Conservation (phyloP, 1,140 invertebrate species). For the Brachionus paranguensis region DNA sequence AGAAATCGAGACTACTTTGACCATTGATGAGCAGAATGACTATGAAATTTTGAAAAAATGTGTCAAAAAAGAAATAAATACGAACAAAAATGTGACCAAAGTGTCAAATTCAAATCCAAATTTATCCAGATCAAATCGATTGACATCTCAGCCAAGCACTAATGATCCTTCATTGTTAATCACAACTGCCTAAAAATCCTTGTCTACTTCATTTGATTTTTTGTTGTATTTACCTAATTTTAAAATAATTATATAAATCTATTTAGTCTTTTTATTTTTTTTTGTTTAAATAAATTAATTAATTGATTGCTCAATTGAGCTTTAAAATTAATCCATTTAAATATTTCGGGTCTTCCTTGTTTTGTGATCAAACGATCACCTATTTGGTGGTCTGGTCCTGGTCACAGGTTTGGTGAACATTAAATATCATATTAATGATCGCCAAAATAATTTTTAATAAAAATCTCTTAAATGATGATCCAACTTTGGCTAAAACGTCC, state of each 20-base stretch:
- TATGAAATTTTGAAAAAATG: slow-evolving; percentile 13
- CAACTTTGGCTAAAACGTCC: no score
- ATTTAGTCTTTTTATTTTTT: background rate
- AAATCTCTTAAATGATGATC: no score
- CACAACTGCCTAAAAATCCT: background rate
- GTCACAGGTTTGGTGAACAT: no score
- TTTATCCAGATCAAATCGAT: background rate
- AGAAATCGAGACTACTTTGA: background rate
- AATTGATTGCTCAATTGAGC: background rate
- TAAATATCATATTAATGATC: no score
- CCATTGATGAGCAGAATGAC: slow-evolving; percentile 1
- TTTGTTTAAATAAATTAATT: background rate
- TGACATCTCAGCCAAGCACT: background rate
- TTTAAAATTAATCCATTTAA: no score
- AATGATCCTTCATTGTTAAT: background rate
- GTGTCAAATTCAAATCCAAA: background rate
- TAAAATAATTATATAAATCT: background rate
- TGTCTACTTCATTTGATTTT: background rate
- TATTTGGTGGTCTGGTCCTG: no score
- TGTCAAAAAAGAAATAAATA: background rate
- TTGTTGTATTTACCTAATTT: background rate
- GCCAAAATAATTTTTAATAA: no score
- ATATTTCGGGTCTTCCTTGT: no score
- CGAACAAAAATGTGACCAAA: background rate
- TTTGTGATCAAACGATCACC: no score